Base-by-base conservation (phyloP, 35 echinoderm and acorn worm genomes). In the Ophiothrix spiculata region DNA sequence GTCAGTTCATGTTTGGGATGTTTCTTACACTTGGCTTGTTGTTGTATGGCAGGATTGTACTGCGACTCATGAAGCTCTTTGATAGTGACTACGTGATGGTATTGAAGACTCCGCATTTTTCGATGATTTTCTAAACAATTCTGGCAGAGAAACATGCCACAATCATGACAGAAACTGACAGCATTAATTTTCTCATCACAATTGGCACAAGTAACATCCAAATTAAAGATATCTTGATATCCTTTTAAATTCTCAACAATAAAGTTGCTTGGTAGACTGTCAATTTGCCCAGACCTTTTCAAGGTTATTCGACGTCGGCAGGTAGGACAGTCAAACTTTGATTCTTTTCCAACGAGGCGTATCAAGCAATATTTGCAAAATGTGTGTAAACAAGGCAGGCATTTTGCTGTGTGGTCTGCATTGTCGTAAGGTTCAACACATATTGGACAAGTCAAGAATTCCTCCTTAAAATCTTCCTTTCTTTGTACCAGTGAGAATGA, bases 181-280 rank as follows among this genome's bases (percentile, higher is more conserved):
- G 60, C 60, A 15, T 69, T n/a, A 69, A 25, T 12, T 69, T 2
- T 28, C 29, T 69, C 25, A 15, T 69, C 60, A 69, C 60, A 69
- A 69, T n/a, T 69, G 2, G 10, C 60, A 25, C 60, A 69, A 1
- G 29, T 2, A 10, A 69, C 60, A 15, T 10, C 60, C 60, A 12
- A 25, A 69, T 69, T 69, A 69, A 69, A 69, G 23, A 69, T 69
- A 69, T 69, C 60, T 25, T 69, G 60, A 69, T 69, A 69, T 2
- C 60, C 60, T n/a, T 25, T 6, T 28, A 69, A 25, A 28, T 69
- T 69, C 23, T 69, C 60, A 15, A 69, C 60, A 69, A 69, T 2
- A n/a, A 69, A 69, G 23, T 69, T 69, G 25, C 25, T 69, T 69
- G 60, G 60, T 28, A 69, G 60, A n/a, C 60, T 69, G 23, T 69